phyloP scores from a whole-genome alignment of 1,140 invertebrate species.

The Heliconius eleuchia region DNA sequence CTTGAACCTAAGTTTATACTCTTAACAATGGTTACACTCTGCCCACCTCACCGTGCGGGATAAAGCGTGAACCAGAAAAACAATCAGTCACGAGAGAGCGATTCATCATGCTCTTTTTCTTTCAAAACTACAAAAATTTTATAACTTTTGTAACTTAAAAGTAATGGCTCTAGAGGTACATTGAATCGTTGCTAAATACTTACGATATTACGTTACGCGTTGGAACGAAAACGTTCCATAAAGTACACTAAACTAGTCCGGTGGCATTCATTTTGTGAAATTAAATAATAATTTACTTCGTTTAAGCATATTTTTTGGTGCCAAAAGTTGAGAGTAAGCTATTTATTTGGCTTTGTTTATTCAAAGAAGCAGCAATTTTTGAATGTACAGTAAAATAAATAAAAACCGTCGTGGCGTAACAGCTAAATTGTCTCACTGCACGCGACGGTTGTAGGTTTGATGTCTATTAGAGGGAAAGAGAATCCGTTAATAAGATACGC shows the following conservation, averaged over 20 bases:
- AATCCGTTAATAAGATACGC: too few species aligned
- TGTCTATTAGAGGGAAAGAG: too few species aligned
- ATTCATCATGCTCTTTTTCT: conserved; percentile 8
- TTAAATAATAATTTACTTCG: conserved; percentile 4
- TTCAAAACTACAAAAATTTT: not conserved
- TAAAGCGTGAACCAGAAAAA: too few species aligned
- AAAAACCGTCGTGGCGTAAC: too few species aligned
- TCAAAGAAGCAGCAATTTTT: not conserved
- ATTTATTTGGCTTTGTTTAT: not conserved
- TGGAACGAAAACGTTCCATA: not conserved
- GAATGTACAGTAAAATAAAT: not conserved
- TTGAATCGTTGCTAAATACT: conserved; percentile 7
- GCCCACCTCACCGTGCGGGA: too few species aligned
- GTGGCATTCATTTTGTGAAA: not conserved
- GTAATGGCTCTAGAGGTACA: conserved; percentile 1
- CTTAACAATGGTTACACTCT: too few species aligned
- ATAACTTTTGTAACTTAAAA: conserved; percentile 7
- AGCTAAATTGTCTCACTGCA: too few species aligned
- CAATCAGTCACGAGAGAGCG: not conserved
- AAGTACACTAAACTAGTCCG: not conserved
- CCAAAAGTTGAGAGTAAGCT: not conserved
- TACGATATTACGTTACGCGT: not conserved
- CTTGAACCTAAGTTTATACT: too few species aligned
- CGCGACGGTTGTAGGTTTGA: too few species aligned
- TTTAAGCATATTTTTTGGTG: conserved; percentile 3